Evolutionary conservation across 2,888 invertebrate species (phyloP), one percentile per base, ranked within the genome.

Genomic region (Linnaemya tessellans): DNA sequence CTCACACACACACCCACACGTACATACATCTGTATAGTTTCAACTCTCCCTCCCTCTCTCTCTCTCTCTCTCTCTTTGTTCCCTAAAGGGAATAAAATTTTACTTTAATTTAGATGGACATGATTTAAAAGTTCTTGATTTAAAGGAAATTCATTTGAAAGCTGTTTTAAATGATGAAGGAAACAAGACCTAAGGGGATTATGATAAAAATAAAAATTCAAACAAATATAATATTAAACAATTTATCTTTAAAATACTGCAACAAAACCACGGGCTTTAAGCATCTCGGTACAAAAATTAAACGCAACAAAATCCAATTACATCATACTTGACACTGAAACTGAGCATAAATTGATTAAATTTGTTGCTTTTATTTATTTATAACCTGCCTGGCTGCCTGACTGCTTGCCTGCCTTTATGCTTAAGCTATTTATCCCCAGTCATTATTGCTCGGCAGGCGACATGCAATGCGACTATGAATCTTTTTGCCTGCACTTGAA

Each of bases 311-410:
- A 79, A 82, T 79, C 82, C 85, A 85, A 85, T 85, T 85, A 85
- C 71, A 51, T 25, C 25, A 18, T 67, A 85, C 85, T 82, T 85
- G 85, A 82, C 85, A 85, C 82, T 80, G 81, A 80, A 71, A 78
- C 75, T 65, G 20, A 82, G 74, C 71, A 82, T 74, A 79, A 82
- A 79, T 85, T 85, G 64, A 82, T 82, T 85, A 80, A 85, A 75
- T 82, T 80, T 71, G 65, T 80, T 82, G 46, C 54, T 54, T 79
- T 77, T 77, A 84, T 54, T 60, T 74, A 77, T 80, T 80, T 83
- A 71, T 73, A 46, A 60, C 70, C 65, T 68, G 56, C 30, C 30
- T 5, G 5, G 30, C 30, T n/a, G n/a, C n/a, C n/a, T n/a, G n/a
- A n/a, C n/a, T n/a, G n/a, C 30, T 30, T 30, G 30, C 30, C n/a